phyloP scores from a whole-genome alignment of 2,113 vertebrate genomes.

The Megaleporinus macrocephalus region DNA sequence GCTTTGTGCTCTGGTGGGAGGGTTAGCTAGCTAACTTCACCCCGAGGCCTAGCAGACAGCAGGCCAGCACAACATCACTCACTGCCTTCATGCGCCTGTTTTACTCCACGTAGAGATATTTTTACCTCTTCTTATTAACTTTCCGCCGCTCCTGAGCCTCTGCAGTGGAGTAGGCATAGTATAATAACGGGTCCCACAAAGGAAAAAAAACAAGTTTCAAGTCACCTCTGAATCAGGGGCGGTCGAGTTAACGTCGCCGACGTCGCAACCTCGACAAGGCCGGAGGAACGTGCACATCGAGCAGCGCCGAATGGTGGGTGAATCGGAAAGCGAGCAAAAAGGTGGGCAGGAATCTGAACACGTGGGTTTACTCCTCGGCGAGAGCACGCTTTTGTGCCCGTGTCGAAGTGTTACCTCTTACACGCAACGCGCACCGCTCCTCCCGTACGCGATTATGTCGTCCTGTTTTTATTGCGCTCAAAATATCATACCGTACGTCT shows the following conservation, averaged over 20 bases:
- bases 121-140: background rate
- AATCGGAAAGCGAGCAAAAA: constrained; percentile 38
- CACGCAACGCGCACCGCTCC: constrained; percentile 21
- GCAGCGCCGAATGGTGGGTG: constrained; percentile 62
- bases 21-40: no score
- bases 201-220: constrained; percentile 40
- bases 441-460: constrained; percentile 31
- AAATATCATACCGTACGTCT: constrained; percentile 60
- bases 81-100: background rate
- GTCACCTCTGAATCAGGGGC: constrained; percentile 44
- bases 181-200: background rate
- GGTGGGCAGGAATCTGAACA: constrained; percentile 24
- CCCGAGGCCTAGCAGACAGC: background rate
- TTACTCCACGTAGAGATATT: no score
- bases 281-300: constrained; percentile 56
- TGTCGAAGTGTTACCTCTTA: constrained; percentile 48
- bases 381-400: background rate
- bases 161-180: background rate
- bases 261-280: constrained; percentile 48
- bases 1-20: background rate
- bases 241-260: constrained; percentile 52
- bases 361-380: constrained; percentile 4
- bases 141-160: background rate
- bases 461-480: constrained; percentile 42
- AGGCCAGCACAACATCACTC: background rate